Percentiles rank a stretch among this genome's conserved stretches.
phyloP scores from a whole-genome alignment of 2,113 vertebrate genomes.

The Passer montanus region DNA sequence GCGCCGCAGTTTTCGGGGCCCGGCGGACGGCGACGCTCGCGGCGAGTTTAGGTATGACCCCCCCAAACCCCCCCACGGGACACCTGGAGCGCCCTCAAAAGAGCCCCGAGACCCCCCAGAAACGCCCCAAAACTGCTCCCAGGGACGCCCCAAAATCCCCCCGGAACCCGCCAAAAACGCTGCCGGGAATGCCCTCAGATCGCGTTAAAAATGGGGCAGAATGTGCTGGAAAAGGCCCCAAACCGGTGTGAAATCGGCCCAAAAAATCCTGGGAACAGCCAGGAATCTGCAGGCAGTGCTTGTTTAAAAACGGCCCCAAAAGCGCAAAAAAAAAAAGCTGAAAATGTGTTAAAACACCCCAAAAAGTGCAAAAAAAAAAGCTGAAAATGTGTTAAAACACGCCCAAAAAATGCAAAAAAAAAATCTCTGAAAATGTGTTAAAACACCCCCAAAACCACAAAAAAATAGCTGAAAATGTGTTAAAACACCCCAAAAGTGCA shows the following conservation, averaged over 20 bases:
- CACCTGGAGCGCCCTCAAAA: neutral
- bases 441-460: too few relatives aligned
- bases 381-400: too few relatives aligned
- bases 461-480: too few relatives aligned
- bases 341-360: fast-evolving
- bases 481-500: too few relatives aligned
- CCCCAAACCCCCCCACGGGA: neutral
- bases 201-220: too few relatives aligned
- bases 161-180: fast-evolving
- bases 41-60: neutral
- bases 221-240: too few relatives aligned
- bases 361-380: neutral
- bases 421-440: too few relatives aligned
- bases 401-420: fast-evolving
- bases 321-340: fast-evolving
- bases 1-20: neutral
- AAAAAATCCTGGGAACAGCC: too few relatives aligned
- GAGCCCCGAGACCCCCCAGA: neutral
- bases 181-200: fast-evolving
- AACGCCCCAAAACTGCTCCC: neutral
- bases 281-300: too few relatives aligned
- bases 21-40: neutral
- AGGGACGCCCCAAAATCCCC: too few relatives aligned
- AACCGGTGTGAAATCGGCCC: too few relatives aligned
- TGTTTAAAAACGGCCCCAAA: neutral